Base-by-base conservation (phyloP, 1,140 invertebrate genomes). In the fruit fly (Drosophila melanogaster) region DNA sequence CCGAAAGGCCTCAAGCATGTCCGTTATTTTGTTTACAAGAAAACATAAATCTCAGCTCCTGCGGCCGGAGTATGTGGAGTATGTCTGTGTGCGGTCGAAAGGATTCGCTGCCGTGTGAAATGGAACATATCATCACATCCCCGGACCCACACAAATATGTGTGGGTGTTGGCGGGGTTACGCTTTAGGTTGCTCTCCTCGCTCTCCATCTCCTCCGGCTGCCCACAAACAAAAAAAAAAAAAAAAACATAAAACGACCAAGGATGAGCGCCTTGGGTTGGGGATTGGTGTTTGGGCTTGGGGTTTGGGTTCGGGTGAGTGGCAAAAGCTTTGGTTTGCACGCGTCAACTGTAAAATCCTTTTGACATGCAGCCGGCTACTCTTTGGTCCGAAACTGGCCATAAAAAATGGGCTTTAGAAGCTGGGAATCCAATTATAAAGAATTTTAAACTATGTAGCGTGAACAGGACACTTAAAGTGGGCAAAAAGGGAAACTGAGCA, bases 321-420 rank as follows among this genome's bases (percentile, higher is more conserved):
- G 62, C 57, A 66, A 57, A 57, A 65, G 81, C 69, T 89, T 77
- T 83, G 84, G 79, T 84, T 78, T 89, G 84, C 81, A 80, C 79
- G 84, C 84, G 84, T 89, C 84, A 89, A 89, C 85, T 89, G 84
- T 77, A 83, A 89, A 89, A 89, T 89, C 84, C 84, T 89, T 89
- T 89, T 89, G 84, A 86, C 83, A 81, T 81, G 83, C 83, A 60
- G 55, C 55, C 59, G 70, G 59, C 69, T 50, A 75, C 59, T 75
- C 71, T 55, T 46, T 35, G 55, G 72, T 41, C 71, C 73, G 47
- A 58, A 61, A 59, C 56, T 71, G 75, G 75, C 66, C 75, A 79
- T 87, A 87, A 86, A 86, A 86, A 87, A 83, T 87, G 62, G 67
- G 77, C 78, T 83, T 76, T 79, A 72, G 79, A 89, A 83, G 83